phyloP scores from a whole-genome alignment of 2,797 vertebrate genomes.

The Mormyrus hasselquistii region DNA sequence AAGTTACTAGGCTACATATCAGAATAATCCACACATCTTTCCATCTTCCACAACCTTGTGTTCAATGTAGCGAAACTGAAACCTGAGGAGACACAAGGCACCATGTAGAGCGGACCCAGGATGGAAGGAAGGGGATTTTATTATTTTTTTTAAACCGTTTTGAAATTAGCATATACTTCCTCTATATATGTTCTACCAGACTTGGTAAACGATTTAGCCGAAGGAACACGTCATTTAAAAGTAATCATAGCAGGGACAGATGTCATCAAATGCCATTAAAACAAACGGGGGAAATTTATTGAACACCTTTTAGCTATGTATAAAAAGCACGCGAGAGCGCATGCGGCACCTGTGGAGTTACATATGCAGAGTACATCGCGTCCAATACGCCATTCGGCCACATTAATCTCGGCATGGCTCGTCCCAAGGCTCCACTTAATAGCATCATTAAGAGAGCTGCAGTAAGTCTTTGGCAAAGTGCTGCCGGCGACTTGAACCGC shows the following conservation, averaged over 20 bases:
- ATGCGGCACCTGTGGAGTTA: neutral
- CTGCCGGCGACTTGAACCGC: constrained; percentile 22
- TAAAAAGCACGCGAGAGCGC: neutral
- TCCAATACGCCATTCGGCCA: neutral
- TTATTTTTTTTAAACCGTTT: neutral
- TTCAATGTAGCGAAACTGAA: neutral
- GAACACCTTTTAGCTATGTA: constrained; percentile 5
- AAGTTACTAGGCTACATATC: neutral
- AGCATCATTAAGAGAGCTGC: constrained; percentile 27
- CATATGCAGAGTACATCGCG: neutral
- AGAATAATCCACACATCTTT: neutral
- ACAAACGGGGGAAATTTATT: neutral
- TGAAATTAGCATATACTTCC: neutral
- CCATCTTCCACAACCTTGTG: neutral
- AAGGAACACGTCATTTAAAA: neutral
- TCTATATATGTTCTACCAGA: neutral
- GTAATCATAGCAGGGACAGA: neutral
- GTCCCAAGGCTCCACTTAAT: constrained; percentile 22
- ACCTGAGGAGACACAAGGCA: neutral
- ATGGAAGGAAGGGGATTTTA: neutral
- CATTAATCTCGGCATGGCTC: neutral
- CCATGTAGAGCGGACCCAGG: neutral
- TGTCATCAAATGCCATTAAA: neutral
- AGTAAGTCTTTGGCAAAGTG: constrained; percentile 28
- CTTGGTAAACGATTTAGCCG: neutral